Percentiles rank a stretch among this genome's conserved stretches.
phyloP scores from a whole-genome alignment of 2,888 invertebrate species.

The Branchipolynoe longqiensis region DNA sequence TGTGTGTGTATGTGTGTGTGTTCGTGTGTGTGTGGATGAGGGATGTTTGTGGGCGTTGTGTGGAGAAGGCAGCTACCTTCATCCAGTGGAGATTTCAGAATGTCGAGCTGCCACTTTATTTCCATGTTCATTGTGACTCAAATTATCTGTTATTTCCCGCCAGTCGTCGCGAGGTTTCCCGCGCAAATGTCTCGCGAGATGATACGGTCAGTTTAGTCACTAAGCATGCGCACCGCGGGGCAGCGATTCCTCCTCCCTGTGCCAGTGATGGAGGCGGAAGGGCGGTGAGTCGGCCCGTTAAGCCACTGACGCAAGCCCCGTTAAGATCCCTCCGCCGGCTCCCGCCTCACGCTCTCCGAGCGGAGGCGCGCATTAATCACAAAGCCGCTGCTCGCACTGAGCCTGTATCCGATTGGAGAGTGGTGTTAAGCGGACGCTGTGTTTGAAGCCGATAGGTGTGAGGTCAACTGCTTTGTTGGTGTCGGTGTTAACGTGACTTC shows the following conservation, averaged over 20 bases:
- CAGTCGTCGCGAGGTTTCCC: background rate
- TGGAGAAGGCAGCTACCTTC: too few species aligned
- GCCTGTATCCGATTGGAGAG: conserved; percentile 27
- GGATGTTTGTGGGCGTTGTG: too few species aligned
- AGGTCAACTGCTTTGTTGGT: conserved; percentile 11
- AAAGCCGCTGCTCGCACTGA: background rate
- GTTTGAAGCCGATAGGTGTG: background rate
- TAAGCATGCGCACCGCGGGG: conserved; percentile 28
- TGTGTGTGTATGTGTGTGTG: too few species aligned
- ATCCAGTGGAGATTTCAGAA: too few species aligned
- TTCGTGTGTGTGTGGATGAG: too few species aligned
- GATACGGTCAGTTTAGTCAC: conserved; percentile 17
- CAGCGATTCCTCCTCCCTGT: conserved; percentile 6
- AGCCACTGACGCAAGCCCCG: background rate
- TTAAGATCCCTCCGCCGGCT: background rate
- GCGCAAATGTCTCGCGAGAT: conserved; percentile 9
- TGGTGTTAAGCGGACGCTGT: background rate
- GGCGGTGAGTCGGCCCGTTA: conserved; percentile 8
- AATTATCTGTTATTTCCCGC: background rate
- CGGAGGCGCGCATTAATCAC: background rate
- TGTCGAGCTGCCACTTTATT: too few species aligned
- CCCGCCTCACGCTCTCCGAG: background rate
- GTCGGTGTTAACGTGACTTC: background rate
- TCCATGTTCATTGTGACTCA: too few species aligned
- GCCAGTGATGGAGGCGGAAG: conserved; percentile 8